Percentiles rank a stretch among this genome's conserved stretches.
Evolutionary conservation across 2,113 vertebrate genomes (phyloP).

Genomic region (Brevimyrus niger): DNA sequence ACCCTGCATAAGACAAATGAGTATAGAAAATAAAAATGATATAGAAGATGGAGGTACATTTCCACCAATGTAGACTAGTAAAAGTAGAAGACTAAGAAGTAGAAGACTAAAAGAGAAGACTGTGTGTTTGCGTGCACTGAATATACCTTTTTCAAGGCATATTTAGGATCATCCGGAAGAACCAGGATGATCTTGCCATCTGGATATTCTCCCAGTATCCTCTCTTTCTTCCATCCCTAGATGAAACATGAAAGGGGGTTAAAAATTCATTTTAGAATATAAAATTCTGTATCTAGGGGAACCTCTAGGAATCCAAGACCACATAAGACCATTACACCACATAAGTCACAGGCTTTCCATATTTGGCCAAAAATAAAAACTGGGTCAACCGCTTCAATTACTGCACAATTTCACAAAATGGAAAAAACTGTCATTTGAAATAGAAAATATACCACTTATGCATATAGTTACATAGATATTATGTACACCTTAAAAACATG

Average conservation of each 20-base stretch:
- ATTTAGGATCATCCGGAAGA: slow-evolving; percentile 95
- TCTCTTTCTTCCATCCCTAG: slow-evolving; percentile 98
- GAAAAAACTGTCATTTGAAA: neutral
- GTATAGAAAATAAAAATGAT: neutral
- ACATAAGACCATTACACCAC: neutral
- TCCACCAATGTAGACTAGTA: neutral
- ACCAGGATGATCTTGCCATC: slow-evolving; percentile 98
- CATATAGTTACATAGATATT: neutral
- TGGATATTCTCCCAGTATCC: slow-evolving; percentile 89
- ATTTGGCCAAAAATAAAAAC: neutral
- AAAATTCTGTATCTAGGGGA: neutral
- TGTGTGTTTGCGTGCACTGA: neutral
- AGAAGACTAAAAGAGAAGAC: neutral
- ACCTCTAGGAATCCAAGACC: neutral
- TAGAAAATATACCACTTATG: neutral
- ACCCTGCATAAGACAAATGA: neutral
- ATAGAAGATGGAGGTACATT: neutral
- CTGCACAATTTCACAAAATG: neutral
- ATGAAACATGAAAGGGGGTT: neutral
- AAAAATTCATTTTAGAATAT: neutral
- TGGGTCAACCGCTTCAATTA: neutral
- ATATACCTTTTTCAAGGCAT: slow-evolving; percentile 91
- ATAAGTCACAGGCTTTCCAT: neutral
- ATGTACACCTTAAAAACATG: neutral
- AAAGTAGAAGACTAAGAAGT: neutral